Base-by-base conservation (phyloP, 2,888 invertebrate species). In the Thymelicus sylvestris region DNA sequence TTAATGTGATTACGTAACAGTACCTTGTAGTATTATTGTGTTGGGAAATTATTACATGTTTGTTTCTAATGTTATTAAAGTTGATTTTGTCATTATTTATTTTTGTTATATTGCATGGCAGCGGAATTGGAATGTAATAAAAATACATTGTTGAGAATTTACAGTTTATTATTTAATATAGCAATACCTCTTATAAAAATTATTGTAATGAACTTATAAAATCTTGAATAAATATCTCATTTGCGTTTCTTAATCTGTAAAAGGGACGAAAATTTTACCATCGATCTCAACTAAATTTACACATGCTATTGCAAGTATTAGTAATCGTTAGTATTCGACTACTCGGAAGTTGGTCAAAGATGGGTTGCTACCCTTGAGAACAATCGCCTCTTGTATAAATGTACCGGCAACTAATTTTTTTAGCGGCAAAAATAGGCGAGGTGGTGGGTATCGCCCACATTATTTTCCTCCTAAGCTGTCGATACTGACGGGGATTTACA, bases 11-110 rank as follows among this genome's bases (percentile, higher is more conserved):
- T 78, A 80, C 86, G 83, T 85, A 83, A 83, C 81, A 81, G 79
- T 88, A 90, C 86, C 87, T 84, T 83, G 82, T 88, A 89, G 86
- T 90, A 88, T 87, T 87, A 79, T 82, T 87, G 89, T 90, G 87
- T 89, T 87, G 90, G 87, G 82, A 91, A 88, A 90, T 87, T 88
- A 90, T 87, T 88, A 74, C 82, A 83, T 83, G 90, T 89, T 85
- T 82, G 86, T 82, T 86, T 86, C 86, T 87, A 88, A 85, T 92
- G 88, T 89, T 90, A 91, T 78, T 91, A 88, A 90, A 70, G 90
- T 82, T 79, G 81, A 80, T 88, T 88, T 86, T 84, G 82, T 80
- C 79, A 74, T 67, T 55, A 62, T 67, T 61, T 71, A 79, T 75
- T 75, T 75, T 78, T 77, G 69, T 71, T 66, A 62, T 68, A 57